Evolutionary conservation across 2,797 vertebrate species (phyloP), one percentile per base, ranked within the genome.

Genomic region (Enteromius radiatus): DNA sequence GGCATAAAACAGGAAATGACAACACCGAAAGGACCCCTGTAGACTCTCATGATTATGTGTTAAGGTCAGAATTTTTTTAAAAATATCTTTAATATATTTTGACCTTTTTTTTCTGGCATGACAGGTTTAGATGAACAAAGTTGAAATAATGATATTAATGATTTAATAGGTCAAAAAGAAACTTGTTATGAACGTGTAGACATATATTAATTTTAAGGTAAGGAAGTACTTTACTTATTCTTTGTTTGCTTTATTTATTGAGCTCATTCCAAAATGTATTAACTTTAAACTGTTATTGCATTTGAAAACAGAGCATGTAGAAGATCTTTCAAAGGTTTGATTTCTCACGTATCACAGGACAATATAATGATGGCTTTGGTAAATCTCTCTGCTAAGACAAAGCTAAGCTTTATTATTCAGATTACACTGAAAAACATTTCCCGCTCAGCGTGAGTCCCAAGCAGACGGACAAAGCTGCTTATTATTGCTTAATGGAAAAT

Each of bases 321-420:
- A 61, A 61, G 26, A 59, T 28, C 59, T 28, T 61, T 26, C 56
- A n/a, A 14, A 14, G 56, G 23, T 26, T 59, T 28, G 5, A 5
- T 61, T 23, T 15, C 23, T 61, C 26, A 12, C 5, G 5, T 61
- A 61, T 77, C 74, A 76, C 63, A 33, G 74, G 64, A 83, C 64
- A 61, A 83, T 59, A 83, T 59, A 83, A 77, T 69, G 81, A 38
- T 33, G 71, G 81, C 65, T 83, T 83, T 68, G 43, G 28, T 21
- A 69, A 68, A 83, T 63, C 81, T 76, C 19, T 41, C n/a, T 15
- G 61, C 15, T 75, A 52, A 75, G 15, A 75, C 81, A 69, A 77
- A 83, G 28, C 74, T 83, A 83, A 83, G 74, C 81, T 77, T 83
- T 83, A 77, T 77, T 83, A 77, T 83, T 83, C 36, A 83, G 81